Evolutionary conservation across 1,140 invertebrate species (phyloP), one percentile per base, ranked within the genome.

Genomic region (Gryon sp.): DNA sequence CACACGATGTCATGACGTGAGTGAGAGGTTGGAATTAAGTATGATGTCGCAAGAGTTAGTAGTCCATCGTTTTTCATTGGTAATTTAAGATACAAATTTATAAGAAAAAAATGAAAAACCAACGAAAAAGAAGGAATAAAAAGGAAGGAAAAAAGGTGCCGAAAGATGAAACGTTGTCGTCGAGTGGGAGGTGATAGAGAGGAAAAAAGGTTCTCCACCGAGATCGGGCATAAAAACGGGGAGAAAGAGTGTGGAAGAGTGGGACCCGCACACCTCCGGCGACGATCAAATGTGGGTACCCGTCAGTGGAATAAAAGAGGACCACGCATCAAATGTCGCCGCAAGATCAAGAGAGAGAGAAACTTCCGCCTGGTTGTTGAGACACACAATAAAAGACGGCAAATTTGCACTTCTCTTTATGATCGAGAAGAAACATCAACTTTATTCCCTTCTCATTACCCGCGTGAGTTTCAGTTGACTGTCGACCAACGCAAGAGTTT

Each of bases 391-490:
- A 45, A 46, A 28, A 62, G 40, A 22, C 16, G 59, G 70, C 74
- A 70, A 65, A 40, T 62, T 73, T 45, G 34, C 69, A 69, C 69
- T 80, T 74, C 68, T 76, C 82, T 81, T 79, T 76, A 78, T 72
- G 76, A 76, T 81, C 76, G n/a, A n/a, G n/a, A 72, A 79, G 74
- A 59, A 72, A 82, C 76, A 80, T 74, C 79, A n/a, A n/a, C 82
- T 79, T 82, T 86, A 85, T 85, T 76, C 82, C 76, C 77, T 82
- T 83, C 78, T 73, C 74, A 55, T 76, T 60, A 72, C 59, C 76
- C 77, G 45, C 68, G 62, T 50, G 80, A 78, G 79, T 82, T 83
- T 85, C 84, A 87, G 86, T 87, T 80, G 82, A 81, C 75, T 80
- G 77, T 86, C 76, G 80, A 75, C 81, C 79, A 83, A 76, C 79